Conservation (phyloP, 1,140 invertebrate species). For the Mycetomoellerius zeteki region DNA sequence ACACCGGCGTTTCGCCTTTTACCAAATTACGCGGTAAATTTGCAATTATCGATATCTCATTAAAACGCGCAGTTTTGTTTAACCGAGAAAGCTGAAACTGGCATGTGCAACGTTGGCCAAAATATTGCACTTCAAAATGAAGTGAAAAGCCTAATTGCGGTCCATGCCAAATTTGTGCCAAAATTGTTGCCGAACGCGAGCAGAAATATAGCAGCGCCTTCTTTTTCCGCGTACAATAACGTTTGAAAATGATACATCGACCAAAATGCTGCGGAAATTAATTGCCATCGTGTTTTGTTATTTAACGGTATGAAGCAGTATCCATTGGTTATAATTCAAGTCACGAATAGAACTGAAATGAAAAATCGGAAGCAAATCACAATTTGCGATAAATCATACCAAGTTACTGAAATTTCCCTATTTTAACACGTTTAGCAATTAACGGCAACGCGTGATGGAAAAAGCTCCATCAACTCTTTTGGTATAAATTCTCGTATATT, state of each 20-base stretch:
- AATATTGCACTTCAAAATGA: conserved; percentile 10
- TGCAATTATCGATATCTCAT: conserved; percentile 52
- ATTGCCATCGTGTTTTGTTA: conserved; percentile 30
- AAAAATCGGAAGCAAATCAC: conserved; percentile 53
- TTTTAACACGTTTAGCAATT: conserved; percentile 33
- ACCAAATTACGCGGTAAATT: conserved; percentile 62
- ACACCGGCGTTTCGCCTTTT: conserved; percentile 40
- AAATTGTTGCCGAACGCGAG: neutral
- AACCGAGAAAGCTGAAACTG: conserved; percentile 16
- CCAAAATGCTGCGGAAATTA: conserved; percentile 8
- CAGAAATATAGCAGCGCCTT: neutral
- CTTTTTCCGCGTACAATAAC: neutral
- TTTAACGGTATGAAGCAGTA: conserved; percentile 9
- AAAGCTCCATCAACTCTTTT: neutral
- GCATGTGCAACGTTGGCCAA: conserved; percentile 13
- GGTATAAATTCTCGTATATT: conserved; percentile 8
- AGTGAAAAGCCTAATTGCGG: conserved; percentile 18
- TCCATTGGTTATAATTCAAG: neutral
- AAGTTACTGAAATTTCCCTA: conserved; percentile 45
- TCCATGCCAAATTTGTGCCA: neutral
- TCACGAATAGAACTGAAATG: conserved; percentile 32
- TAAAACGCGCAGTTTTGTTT: conserved; percentile 52
- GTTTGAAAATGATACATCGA: neutral
- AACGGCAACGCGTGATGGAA: conserved; percentile 22
- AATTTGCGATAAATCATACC: conserved; percentile 39